Conservation (phyloP, 2,797 vertebrate species). For the Neosalanx taihuensis region DNA sequence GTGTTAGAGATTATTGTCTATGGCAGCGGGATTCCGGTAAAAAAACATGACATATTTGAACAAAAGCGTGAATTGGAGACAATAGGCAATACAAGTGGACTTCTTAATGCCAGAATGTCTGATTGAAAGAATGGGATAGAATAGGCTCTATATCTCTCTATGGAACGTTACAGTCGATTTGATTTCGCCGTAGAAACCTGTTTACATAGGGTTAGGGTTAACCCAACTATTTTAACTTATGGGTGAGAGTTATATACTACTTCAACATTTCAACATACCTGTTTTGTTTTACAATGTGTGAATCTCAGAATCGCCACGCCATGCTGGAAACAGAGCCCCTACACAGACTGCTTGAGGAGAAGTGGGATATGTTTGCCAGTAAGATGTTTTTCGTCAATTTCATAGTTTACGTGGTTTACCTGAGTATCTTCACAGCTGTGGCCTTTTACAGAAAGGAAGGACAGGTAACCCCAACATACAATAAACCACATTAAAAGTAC, state of each 20-base stretch:
- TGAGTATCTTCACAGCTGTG: conserved; percentile 79
- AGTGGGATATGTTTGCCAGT: conserved; percentile 85
- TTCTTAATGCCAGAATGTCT: too few relatives aligned
- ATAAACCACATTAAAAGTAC: background rate
- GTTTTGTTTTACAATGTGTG: background rate
- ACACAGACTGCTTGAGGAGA: conserved; percentile 82
- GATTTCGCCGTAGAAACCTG: background rate
- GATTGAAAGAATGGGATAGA: too few relatives aligned
- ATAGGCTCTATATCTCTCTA: background rate
- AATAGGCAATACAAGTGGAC: background rate
- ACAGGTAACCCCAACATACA: conserved; percentile 56
- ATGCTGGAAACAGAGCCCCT: conserved; percentile 90
- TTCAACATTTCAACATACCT: background rate
- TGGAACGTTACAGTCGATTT: background rate
- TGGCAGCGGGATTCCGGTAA: conserved; percentile 81
- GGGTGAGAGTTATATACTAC: too few relatives aligned
- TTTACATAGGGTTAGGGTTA: background rate
- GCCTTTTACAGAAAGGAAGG: conserved; percentile 78
- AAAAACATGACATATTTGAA: conserved; percentile 24
- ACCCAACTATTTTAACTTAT: too few relatives aligned
- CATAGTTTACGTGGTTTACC: conserved; percentile 78
- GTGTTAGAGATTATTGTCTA: conserved; percentile 87
- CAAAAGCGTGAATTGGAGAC: background rate
- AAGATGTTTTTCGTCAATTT: conserved; percentile 86
- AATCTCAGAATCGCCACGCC: conserved; percentile 82